Evolutionary conservation across 2,113 vertebrate species (phyloP).

Genomic region (Hippocampus comes): DNA sequence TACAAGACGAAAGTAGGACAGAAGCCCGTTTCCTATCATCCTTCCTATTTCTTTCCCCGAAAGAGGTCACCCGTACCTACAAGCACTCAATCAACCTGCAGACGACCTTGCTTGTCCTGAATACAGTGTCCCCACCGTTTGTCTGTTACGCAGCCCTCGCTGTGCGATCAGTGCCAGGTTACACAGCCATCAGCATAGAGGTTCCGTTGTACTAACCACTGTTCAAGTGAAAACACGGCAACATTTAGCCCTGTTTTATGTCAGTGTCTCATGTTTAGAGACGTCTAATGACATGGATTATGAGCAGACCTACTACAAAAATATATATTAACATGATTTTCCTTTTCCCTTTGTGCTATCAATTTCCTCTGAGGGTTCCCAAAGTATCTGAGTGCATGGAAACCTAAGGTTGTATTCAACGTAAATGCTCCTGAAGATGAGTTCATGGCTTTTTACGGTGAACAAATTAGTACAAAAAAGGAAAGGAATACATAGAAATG

Average conservation of each 20-base stretch:
- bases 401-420: background rate
- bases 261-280: slow-evolving; percentile 5
- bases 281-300: slow-evolving; percentile 25
- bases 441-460: background rate
- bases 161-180: slow-evolving; percentile 50
- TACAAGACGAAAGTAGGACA: slow-evolving; percentile 55
- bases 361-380: background rate
- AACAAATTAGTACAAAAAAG: background rate
- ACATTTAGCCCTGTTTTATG: slow-evolving; percentile 14
- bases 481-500: background rate
- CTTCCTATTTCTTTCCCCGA: slow-evolving; percentile 40
- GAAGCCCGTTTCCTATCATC: slow-evolving; percentile 25
- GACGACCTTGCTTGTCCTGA: slow-evolving; percentile 70
- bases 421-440: background rate
- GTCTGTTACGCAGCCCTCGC: slow-evolving; percentile 34
- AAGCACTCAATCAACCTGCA: slow-evolving; percentile 66
- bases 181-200: slow-evolving; percentile 36
- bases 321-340: slow-evolving; percentile 18
- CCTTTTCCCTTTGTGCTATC: background rate
- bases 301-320: slow-evolving; percentile 12
- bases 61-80: slow-evolving; percentile 73
- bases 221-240: slow-evolving; percentile 25
- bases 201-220: slow-evolving; percentile 41
- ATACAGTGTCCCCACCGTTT: slow-evolving; percentile 52
- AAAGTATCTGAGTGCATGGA: background rate